Base-by-base conservation (phyloP, 2,113 vertebrate species). In the Pluvianellus socialis region DNA sequence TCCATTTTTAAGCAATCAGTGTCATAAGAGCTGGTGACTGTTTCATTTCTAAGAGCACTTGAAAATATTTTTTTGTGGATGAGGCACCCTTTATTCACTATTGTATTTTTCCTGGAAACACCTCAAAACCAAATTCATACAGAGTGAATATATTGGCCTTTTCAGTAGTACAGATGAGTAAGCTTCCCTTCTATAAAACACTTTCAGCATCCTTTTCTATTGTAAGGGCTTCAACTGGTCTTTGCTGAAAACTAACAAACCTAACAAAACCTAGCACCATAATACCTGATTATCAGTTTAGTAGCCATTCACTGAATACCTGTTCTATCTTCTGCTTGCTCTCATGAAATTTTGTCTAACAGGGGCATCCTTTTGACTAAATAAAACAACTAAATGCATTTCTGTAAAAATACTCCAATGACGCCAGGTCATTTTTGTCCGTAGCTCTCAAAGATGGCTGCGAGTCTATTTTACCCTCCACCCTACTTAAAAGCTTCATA, bases 41-140 rank as follows among this genome's bases (percentile, higher is more conserved):
- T 89, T 70, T 85, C 26, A 66, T 85, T 86, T 76, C 62, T 90
- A 93, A 91, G 55, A 92, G 38, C 20, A 67, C 45, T 88, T 74
- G 59, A 63, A 94, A 96, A 90, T 62, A n/a, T 44, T 55, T 59
- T 84, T 93, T 88, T 91, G 42, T 77, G 59, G n/a, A 73, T n/a
- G 92, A 93, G 79, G 9, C 35, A 45, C 19, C 12, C 66, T 90
- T 95, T 86, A 94, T 92, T 95, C 91, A 91, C 28, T 59, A 67
- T 83, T 95, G 52, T 63, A 40, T 80, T 94, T 94, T 95, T 90
- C 67, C 74, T 63, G 84, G 93, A 96, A 92, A 86, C 19, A 92
- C 58, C 58, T 90, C 55, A 4, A 95, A 94, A 55, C 1, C 6
- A 35, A 90, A 86, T 73, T 85, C 24, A 72, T 47, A 58, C 16